Conservation (phyloP, 2,113 vertebrate genomes). For the Psilopsiagon aurifrons region DNA sequence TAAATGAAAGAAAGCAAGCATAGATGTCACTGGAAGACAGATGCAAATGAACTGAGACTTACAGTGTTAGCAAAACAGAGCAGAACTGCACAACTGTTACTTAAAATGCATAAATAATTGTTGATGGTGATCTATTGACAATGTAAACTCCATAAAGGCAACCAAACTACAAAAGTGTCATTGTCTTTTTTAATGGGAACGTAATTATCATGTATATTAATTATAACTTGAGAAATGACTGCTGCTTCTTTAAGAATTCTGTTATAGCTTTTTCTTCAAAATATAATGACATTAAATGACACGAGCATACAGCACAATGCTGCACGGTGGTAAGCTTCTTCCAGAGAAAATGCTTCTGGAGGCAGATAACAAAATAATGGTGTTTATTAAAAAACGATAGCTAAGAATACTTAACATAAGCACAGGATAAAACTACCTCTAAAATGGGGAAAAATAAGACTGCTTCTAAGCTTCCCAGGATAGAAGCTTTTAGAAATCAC, state of each 20-base stretch:
- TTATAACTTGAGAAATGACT: neutral
- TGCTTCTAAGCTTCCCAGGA: neutral
- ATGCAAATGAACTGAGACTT: neutral
- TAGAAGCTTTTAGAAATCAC: neutral
- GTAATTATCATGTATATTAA: neutral
- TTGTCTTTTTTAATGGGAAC: neutral
- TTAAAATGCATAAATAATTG: neutral
- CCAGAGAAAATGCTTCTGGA: neutral
- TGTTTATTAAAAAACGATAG: neutral
- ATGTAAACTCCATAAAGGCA: neutral
- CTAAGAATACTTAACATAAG: neutral
- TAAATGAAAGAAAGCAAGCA: constrained; percentile 4
- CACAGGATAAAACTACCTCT: neutral
- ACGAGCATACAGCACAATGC: neutral
- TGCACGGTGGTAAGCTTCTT: neutral
- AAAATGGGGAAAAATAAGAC: neutral
- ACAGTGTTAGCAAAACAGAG: neutral
- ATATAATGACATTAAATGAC: neutral
- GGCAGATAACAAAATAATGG: neutral
- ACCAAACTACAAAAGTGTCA: neutral
- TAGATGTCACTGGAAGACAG: neutral
- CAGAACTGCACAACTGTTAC: neutral
- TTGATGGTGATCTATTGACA: neutral
- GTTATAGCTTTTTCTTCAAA: neutral
- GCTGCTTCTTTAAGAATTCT: neutral